Evolutionary conservation across 2,888 invertebrate genomes (phyloP).

Genomic region (Unio pictorum): DNA sequence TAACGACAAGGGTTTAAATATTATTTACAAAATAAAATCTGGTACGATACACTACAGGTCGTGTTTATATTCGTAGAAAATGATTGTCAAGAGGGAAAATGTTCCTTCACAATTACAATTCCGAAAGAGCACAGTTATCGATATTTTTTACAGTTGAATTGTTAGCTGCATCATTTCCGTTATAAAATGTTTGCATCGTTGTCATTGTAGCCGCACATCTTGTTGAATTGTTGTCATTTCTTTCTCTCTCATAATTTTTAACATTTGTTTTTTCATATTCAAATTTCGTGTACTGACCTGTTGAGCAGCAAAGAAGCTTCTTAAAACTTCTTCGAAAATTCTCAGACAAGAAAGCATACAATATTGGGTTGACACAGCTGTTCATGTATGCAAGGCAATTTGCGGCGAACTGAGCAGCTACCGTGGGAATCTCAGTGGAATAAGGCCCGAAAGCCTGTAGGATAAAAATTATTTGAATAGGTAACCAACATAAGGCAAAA

Average conservation of each 20-base stretch:
- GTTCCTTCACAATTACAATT: no score
- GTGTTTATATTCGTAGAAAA: no score
- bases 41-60: no score
- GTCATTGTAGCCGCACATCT: no score
- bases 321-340: slow-evolving; percentile 92
- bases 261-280: slow-evolving; percentile 62
- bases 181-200: no score
- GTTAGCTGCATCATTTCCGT: no score
- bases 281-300: slow-evolving; percentile 40
- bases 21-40: no score
- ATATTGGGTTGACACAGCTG: slow-evolving; percentile 93
- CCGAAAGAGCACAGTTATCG: no score
- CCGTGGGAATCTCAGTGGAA: slow-evolving; percentile 76
- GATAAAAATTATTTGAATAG: slow-evolving; percentile 83
- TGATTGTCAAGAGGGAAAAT: no score
- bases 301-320: slow-evolving; percentile 66
- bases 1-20: no score
- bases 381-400: slow-evolving; percentile 85
- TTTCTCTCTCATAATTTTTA: slow-evolving; percentile 1
- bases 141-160: no score
- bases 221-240: no score
- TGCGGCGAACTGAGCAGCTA: slow-evolving; percentile 65
- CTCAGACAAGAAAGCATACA: slow-evolving; percentile 94
- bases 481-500: slow-evolving; percentile 95
- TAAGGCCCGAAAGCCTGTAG: slow-evolving; percentile 83